Evolutionary conservation across 2,888 invertebrate genomes (phyloP), one percentile per base, ranked within the genome.

Genomic region (Gnatocerus cornutus): DNA sequence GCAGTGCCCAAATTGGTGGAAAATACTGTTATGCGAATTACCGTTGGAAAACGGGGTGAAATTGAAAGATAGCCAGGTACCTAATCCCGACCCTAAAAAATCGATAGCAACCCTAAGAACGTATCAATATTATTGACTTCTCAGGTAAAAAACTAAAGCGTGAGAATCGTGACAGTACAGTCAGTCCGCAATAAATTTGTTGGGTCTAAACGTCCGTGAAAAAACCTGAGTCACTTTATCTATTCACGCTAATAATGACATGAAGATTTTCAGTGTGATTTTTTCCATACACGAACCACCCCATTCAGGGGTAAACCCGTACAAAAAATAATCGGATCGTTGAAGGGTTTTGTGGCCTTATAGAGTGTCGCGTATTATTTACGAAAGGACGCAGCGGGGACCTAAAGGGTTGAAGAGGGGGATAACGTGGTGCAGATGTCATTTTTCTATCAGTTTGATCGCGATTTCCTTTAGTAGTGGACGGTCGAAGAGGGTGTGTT

Each of bases 321-420:
- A 81, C 80, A 83, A 83, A 83, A 84, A 83, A 83, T 84, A 84
- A 84, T 84, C 84, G 83, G 84, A 84, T 84, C 81, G 78, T 73
- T 78, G 79, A 82, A 82, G 82, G 84, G 83, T 80, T 84, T 80
- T 85, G 84, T 74, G 84, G 84, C 82, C 79, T 80, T 81, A 83
- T 83, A 79, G 83, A 84, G 84, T 84, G 83, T 83, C 80, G 77
- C 80, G 80, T 78, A 81, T 82, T 83, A 83, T 83, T 81, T 83
- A 79, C 77, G 76, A 74, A 77, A 77, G 75, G 65, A 55, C 46
- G 48, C 53, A 65, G 74, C 74, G 74, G 79, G 79, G 78, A 76
- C 76, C 71, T 68, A 78, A 82, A 81, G 81, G 82, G 81, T 80
- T 82, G 71, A 63, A 68, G 70, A 72, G 75, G 74, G 77, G 78